Evolutionary conservation across 2,113 vertebrate genomes (phyloP).

Genomic region (Tetrax tetrax): DNA sequence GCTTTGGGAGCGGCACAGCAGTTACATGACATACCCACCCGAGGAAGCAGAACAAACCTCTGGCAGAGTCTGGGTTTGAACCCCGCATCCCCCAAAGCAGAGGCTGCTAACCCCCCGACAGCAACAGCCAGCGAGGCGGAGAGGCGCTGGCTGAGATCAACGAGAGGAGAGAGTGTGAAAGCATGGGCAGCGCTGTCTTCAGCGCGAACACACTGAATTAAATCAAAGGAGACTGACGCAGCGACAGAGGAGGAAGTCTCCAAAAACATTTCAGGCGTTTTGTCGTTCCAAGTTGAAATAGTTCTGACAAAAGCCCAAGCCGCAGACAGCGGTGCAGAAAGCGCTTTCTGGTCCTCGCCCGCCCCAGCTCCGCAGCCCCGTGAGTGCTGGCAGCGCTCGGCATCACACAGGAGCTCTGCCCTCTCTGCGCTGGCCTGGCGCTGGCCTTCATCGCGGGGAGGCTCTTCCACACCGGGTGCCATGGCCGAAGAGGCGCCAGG

Average conservation of each 20-base stretch:
- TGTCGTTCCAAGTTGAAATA: not conserved
- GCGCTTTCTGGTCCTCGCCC: not conserved
- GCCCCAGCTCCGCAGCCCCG: not conserved
- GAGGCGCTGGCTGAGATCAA: not conserved
- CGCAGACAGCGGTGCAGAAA: not conserved
- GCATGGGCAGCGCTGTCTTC: not conserved
- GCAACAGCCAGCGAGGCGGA: not conserved
- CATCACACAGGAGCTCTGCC: fast-evolving
- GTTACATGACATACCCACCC: fast-evolving
- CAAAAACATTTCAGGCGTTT: not conserved
- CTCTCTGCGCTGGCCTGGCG: not conserved
- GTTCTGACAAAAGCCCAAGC: not conserved
- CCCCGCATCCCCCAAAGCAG: not conserved
- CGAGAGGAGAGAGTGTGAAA: not conserved
- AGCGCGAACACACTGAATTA: not conserved
- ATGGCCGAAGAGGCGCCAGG: not conserved
- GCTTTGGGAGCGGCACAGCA: not conserved
- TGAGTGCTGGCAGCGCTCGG: fast-evolving
- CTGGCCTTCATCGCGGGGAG: fast-evolving
- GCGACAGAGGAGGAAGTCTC: not conserved
- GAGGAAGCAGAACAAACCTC: not conserved
- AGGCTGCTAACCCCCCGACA: fast-evolving
- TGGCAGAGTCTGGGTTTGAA: not conserved
- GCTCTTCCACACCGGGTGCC: fast-evolving
- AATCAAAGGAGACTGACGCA: not conserved